Base-by-base conservation (phyloP, 2,888 invertebrate genomes). In the Chydorus sphaericus region DNA sequence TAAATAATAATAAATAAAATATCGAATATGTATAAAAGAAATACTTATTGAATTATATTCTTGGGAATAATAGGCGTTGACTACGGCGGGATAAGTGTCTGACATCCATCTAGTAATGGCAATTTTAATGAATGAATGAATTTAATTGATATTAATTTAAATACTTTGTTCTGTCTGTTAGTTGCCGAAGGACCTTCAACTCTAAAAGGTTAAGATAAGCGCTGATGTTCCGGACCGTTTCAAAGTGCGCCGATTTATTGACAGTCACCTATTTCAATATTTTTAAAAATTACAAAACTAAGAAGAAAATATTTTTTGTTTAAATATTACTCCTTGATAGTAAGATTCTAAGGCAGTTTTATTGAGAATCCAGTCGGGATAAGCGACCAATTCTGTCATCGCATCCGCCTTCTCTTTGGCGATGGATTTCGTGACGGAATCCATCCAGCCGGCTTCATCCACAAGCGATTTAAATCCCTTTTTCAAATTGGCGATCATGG, bases 31-130 rank as follows among this genome's bases (percentile, higher is more conserved):
- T 33, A 10, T 28, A 30, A 48, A 20, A 4, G 20, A 58, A 65
- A 62, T 61, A 67, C 67, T 64, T 48, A 77, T 77, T 65, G 75
- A 74, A 64, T 77, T 77, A 60, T 73, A 74, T 54, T 74, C 71
- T n/a, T 75, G 71, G 59, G 71, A 72, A 65, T 77, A 77, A 64
- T 76, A 77, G 2, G 77, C 76, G 63, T 77, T 77, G 26, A 77
- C 75, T 18, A 74, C 65, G 10, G 73, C 72, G 1, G 73, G 72
- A n/a, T 59, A 55, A 26, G 62, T 60, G 29, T n/a, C n/a, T n/a
- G n/a, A n/a, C n/a, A 60, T 60, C 63, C 63, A 63, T 26, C 58
- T 58, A 30, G 20, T 36, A 56, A 54, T 11, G 10, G 20, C 23
- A 3, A 14, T 16, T 18, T 18, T 4, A 16, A 11, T 2, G 16